Conservation (phyloP, 2,888 invertebrate species). For the Elysia crispata region DNA sequence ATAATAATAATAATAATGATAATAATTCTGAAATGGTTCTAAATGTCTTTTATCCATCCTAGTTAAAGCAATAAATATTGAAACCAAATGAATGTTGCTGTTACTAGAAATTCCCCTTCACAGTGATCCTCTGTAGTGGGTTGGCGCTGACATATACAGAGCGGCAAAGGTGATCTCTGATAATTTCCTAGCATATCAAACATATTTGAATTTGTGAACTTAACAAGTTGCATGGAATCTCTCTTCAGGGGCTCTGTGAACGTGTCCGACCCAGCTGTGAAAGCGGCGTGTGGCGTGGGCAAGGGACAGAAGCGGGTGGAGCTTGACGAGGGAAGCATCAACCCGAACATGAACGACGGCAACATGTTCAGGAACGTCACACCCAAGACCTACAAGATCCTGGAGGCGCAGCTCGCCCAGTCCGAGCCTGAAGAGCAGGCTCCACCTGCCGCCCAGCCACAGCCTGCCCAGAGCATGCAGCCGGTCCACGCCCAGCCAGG, state of each 20-base stretch:
- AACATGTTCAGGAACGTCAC: constrained; percentile 72
- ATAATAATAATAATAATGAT: too few species aligned
- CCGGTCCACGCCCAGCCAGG: constrained; percentile 35
- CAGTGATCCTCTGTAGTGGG: too few species aligned
- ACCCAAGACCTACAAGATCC: constrained; percentile 74
- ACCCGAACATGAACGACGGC: constrained; percentile 66
- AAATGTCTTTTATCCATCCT: too few species aligned
- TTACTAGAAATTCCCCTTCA: too few species aligned
- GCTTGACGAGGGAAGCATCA: constrained; percentile 59
- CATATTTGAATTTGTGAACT: too few species aligned
- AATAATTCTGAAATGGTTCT: too few species aligned
- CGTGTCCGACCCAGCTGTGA: constrained; percentile 48
- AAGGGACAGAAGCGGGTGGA: constrained; percentile 53
- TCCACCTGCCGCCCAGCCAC: constrained; percentile 31
- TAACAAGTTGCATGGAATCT: too few species aligned
- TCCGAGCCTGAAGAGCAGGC: constrained; percentile 39
- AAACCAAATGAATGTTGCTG: too few species aligned
- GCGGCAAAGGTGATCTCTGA: too few species aligned
- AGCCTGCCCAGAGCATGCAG: constrained; percentile 39
- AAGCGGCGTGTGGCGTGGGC: constrained; percentile 43
- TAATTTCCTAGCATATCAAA: too few species aligned
- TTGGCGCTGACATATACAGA: too few species aligned
- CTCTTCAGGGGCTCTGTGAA: constrained; percentile 55
- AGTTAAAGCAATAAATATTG: too few species aligned
- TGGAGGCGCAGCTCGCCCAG: constrained; percentile 67